phyloP scores from a whole-genome alignment of 2,113 vertebrate species.

The Mus spicilegus region DNA sequence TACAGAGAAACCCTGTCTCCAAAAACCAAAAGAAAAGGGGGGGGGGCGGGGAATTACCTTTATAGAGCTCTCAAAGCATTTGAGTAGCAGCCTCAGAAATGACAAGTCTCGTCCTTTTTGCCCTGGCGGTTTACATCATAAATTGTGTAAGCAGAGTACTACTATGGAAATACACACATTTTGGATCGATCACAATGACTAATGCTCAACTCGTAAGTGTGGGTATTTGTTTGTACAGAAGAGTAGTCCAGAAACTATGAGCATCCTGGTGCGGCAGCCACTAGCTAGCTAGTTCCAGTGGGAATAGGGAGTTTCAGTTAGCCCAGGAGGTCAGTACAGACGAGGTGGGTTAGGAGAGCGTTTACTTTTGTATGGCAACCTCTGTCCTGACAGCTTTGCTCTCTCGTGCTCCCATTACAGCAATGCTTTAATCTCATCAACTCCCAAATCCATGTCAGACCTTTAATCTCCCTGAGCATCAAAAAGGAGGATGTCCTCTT shows the following conservation, averaged over 20 bases:
- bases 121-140: neutral
- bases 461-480: slow-evolving; percentile 49
- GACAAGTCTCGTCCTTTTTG: slow-evolving; percentile 27
- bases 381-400: neutral
- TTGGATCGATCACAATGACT: neutral
- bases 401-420: neutral
- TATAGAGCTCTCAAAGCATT: slow-evolving; percentile 30
- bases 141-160: neutral
- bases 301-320: neutral
- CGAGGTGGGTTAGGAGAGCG: neutral
- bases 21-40: too few species aligned
- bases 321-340: neutral
- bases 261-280: neutral
- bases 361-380: neutral
- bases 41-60: neutral
- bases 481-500: slow-evolving; percentile 50
- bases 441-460: neutral
- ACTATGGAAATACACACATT: slow-evolving; percentile 9
- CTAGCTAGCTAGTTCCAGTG: neutral
- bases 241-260: neutral
- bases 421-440: slow-evolving; percentile 46
- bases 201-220: neutral
- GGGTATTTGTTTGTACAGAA: neutral
- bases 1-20: too few species aligned
- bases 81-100: slow-evolving; percentile 14